phyloP scores from a whole-genome alignment of 2,797 vertebrate species.

The Sebastes iracundus region DNA sequence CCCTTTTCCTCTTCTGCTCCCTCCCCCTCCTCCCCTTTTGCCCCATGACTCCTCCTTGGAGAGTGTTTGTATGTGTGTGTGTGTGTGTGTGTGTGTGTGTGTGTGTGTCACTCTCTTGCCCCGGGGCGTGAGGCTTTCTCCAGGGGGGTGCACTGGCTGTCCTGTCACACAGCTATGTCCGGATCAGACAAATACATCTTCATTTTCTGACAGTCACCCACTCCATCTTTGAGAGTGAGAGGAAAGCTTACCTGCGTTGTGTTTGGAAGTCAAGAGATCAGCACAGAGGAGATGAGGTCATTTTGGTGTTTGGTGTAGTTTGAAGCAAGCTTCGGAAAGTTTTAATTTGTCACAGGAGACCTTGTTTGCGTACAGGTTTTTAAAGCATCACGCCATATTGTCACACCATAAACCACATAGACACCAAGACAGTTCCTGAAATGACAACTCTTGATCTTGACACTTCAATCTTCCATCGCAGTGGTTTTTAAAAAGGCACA shows the following conservation, averaged over 20 bases:
- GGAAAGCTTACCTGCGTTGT: slow-evolving; percentile 38
- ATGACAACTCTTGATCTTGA: background rate
- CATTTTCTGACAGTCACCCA: slow-evolving; percentile 58
- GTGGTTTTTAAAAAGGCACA: background rate
- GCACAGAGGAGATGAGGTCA: slow-evolving; percentile 24
- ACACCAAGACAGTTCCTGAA: background rate
- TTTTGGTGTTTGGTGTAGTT: background rate
- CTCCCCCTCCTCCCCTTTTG: slow-evolving; percentile 55
- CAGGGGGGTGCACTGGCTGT: slow-evolving; percentile 42
- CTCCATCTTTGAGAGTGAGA: slow-evolving; percentile 32
- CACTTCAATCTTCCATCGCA: background rate
- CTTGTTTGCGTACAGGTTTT: background rate
- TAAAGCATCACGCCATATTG: background rate
- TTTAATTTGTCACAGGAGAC: background rate
- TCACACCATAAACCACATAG: background rate
- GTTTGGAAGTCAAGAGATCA: slow-evolving; percentile 5
- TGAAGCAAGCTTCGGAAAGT: slow-evolving; percentile 1
- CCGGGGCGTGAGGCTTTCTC: slow-evolving; percentile 58
- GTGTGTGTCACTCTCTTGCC: slow-evolving; percentile 52
- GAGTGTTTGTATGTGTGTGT: slow-evolving; percentile 25
- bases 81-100: slow-evolving; percentile 25
- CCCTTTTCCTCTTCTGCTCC: slow-evolving; percentile 61
- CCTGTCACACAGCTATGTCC: slow-evolving; percentile 78
- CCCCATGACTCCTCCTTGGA: slow-evolving; percentile 76
- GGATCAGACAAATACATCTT: slow-evolving; percentile 75